Base-by-base conservation (phyloP, 2,797 vertebrate genomes). In the Amblyraja radiata region DNA sequence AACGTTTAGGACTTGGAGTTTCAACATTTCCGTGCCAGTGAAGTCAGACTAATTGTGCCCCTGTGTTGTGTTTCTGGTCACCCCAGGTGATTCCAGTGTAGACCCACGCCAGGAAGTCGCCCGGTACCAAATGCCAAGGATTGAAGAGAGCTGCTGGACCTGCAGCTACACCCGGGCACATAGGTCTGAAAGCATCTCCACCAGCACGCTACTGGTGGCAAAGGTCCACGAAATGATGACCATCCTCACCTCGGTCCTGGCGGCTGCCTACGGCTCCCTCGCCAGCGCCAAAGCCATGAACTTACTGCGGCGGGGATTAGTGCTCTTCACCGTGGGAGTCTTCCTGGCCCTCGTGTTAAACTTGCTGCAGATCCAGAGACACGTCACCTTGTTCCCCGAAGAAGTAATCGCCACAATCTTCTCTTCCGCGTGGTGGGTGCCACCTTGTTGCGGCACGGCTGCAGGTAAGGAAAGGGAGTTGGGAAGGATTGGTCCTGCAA, bases 371-470 rank as follows among this genome's bases (percentile, higher is more conserved):
- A 97, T 99, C 36, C 98, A 99, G 94, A 96, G 98, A 54, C 97
- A 99, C 1, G 99, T 99, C 93, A 98, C 98, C 0, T 95, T 99
- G 32, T 99, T 99, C 93, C 99, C 98, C 0, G 98, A 99, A 28
- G 98, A 99, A 94, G 99, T 99, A 94, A 97, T 99, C 91, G 95
- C 97, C 93, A 98, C 98, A 1, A 95, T 98, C 94, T 98, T 99
- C 93, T 98, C 98, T 18, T 99, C 98, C 0, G 98, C 99, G 79
- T 99, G 99, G 99, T 99, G 99, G 99, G 98, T 99, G 93, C 98
- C 99, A 0, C 98, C 98, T 2, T 98, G 98, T 95, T 99, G 99
- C 79, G 99, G 99, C 81, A 99, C 99, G 0, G 99, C 98, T 0
- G 99, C 99, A 14, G 99, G 99, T 99, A 94, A 98, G 98, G 96